phyloP scores from a whole-genome alignment of 2,113 vertebrate species.

The Channa maculata region DNA sequence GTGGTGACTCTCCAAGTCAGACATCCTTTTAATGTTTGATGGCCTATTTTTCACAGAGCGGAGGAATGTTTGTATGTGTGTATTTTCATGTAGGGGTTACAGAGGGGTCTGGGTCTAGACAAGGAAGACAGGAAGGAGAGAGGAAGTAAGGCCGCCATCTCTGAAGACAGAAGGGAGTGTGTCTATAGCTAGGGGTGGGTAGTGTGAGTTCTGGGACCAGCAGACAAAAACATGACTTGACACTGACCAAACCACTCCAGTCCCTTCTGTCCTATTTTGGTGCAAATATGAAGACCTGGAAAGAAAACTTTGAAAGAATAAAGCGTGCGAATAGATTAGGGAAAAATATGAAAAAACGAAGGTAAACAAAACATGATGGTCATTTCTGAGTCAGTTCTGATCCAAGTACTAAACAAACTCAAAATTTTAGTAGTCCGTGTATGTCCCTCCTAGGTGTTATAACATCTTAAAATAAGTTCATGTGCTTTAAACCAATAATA shows the following conservation, averaged over 20 bases:
- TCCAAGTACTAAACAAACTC: too few species aligned
- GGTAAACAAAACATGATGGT: too few species aligned
- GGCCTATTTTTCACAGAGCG: conserved; percentile 52
- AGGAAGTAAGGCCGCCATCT: conserved; percentile 44
- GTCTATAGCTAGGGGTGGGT: background rate
- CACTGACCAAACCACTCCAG: conserved; percentile 14
- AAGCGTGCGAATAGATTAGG: background rate
- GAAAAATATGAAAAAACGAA: background rate
- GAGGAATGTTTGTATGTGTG: conserved; percentile 54
- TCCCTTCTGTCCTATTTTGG: conserved; percentile 22
- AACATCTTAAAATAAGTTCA: too few species aligned
- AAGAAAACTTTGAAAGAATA: background rate
- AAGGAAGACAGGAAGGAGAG: conserved; percentile 55
- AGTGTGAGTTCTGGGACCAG: background rate
- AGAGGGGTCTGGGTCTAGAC: conserved; percentile 56
- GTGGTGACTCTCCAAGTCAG: conserved; percentile 48
- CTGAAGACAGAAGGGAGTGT: background rate
- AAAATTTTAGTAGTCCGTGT: too few species aligned
- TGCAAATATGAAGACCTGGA: background rate
- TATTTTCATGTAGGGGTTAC: conserved; percentile 39
- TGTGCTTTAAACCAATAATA: too few species aligned
- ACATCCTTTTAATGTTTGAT: conserved; percentile 64
- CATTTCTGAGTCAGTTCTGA: too few species aligned
- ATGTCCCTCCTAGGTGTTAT: too few species aligned
- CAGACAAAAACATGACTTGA: conserved; percentile 37